phyloP scores from a whole-genome alignment of 2,113 vertebrate species.

The Cichladusa arquata region DNA sequence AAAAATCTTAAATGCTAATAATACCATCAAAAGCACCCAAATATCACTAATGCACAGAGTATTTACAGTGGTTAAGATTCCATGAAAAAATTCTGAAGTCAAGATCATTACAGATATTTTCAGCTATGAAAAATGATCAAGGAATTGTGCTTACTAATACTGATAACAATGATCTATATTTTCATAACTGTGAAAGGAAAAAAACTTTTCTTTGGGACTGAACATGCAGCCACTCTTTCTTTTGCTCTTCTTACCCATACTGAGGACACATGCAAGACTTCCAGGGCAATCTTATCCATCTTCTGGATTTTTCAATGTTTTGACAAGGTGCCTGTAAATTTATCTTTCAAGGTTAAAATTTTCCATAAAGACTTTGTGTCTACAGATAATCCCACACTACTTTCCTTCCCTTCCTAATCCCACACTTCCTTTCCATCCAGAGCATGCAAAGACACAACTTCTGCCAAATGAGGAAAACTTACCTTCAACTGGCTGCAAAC shows the following conservation, averaged over 20 bases:
- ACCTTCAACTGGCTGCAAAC: rapidly evolving
- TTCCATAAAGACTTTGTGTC: neutral
- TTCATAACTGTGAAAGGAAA: neutral
- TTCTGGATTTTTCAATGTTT: neutral
- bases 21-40: neutral
- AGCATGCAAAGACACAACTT: neutral
- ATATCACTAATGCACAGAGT: rapidly evolving
- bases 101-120: neutral
- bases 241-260: neutral
- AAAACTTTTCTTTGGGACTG: neutral
- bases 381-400: neutral
- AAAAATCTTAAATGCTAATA: neutral
- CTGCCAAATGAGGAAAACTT: neutral
- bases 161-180: neutral
- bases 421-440: rapidly evolving
- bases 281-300: neutral
- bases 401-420: neutral
- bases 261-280: neutral
- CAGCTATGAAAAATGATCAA: neutral
- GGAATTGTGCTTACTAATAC: neutral
- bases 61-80: neutral
- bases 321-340: neutral
- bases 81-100: neutral
- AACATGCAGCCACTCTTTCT: neutral
- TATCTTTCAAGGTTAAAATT: neutral